Evolutionary conservation across 2,797 vertebrate species (phyloP).

Genomic region (Falco berigora): DNA sequence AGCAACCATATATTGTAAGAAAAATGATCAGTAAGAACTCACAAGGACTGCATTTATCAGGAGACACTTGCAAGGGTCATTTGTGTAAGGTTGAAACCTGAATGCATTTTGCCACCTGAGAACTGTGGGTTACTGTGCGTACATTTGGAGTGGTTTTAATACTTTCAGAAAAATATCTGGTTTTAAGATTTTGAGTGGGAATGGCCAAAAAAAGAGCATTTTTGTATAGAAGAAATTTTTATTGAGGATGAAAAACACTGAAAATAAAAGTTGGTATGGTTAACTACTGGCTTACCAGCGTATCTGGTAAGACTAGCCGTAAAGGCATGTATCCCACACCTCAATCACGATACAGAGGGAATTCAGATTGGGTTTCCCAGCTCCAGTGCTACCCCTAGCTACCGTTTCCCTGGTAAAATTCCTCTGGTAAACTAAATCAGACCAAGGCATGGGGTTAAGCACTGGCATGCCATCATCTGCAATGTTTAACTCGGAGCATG

Average conservation of each 20-base stretch:
- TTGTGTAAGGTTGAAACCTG: neutral
- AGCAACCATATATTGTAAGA: neutral
- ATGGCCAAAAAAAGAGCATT: neutral
- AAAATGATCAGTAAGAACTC: neutral
- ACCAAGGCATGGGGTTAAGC: neutral
- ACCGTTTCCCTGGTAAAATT: neutral
- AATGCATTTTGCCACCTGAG: neutral
- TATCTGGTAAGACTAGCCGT: neutral
- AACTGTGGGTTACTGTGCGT: neutral
- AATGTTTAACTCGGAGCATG: neutral
- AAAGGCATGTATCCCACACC: neutral
- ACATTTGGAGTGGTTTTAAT: neutral
- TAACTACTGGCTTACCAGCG: neutral
- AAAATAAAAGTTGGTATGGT: neutral
- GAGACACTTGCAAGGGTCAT: neutral
- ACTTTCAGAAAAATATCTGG: neutral
- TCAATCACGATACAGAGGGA: neutral
- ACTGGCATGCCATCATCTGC: neutral
- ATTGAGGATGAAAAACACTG: neutral
- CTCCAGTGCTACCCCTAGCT: neutral
- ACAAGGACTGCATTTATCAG: constrained; percentile 5
- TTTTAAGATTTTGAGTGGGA: neutral
- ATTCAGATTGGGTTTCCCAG: neutral
- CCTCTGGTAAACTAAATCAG: neutral
- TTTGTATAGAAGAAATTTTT: neutral